Conservation (phyloP, 2,113 vertebrate genomes). For the Oryzias javanicus region DNA sequence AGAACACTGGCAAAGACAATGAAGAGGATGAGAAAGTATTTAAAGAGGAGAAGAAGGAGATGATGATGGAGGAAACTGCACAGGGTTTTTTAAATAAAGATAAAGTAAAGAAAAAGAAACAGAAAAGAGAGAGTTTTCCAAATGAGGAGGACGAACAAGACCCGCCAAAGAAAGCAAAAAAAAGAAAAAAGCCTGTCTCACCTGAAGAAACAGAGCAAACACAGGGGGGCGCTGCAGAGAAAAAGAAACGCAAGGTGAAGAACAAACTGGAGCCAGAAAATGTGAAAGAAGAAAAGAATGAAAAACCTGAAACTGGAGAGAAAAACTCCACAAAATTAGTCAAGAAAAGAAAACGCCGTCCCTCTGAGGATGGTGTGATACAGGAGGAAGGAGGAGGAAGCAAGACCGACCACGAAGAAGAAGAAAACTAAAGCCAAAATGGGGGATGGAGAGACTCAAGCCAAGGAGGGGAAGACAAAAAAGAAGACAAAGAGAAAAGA, state of each 20-base stretch:
- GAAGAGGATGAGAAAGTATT: background rate
- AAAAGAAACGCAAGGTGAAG: constrained; percentile 17
- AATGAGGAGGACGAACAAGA: constrained; percentile 9
- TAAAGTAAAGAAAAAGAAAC: constrained; percentile 3
- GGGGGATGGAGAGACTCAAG: background rate
- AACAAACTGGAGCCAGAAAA: background rate
- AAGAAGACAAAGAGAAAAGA: constrained; percentile 34
- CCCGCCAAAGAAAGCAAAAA: constrained; percentile 33
- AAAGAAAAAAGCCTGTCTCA: constrained; percentile 13
- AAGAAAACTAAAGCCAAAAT: too few relatives aligned
- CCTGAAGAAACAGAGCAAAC: constrained; percentile 2
- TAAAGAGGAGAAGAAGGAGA: constrained; percentile 32
- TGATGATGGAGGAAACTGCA: constrained; percentile 1
- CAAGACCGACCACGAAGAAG: too few relatives aligned
- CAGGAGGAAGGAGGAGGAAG: too few relatives aligned
- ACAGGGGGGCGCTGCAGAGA: constrained; percentile 7
- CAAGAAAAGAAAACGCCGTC: constrained; percentile 8
- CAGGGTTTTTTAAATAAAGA: background rate
- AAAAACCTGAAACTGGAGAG: background rate
- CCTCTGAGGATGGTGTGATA: too few relatives aligned
- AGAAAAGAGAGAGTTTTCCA: constrained; percentile 24
- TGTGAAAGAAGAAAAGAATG: constrained; percentile 1
- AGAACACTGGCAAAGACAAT: constrained; percentile 3
- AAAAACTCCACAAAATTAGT: constrained; percentile 3
- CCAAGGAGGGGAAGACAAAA: constrained; percentile 7